Evolutionary conservation across 2,797 vertebrate genomes (phyloP).

Genomic region (Hipposideros larvatus): DNA sequence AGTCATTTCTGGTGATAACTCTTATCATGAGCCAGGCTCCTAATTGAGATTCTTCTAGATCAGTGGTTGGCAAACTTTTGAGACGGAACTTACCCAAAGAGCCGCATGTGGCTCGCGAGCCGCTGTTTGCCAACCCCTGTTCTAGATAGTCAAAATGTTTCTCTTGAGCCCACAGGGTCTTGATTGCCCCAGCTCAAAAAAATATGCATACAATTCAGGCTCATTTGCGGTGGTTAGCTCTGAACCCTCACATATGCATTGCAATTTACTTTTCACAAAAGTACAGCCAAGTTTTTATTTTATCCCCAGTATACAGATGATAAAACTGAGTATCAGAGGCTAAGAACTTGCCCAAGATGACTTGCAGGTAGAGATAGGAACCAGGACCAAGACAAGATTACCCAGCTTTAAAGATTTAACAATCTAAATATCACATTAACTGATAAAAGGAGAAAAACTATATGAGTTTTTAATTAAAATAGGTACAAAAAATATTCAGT

Average conservation of each 20-base stretch:
- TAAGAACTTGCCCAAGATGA: neutral
- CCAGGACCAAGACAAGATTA: neutral
- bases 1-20: too few relatives aligned
- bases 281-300: neutral
- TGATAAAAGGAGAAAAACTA: neutral
- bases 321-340: neutral
- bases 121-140: too few relatives aligned
- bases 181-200: too few relatives aligned
- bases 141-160: too few relatives aligned
- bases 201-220: too few relatives aligned
- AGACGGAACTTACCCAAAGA: too few relatives aligned
- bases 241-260: neutral
- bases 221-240: too few relatives aligned
- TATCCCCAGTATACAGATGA: neutral
- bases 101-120: too few relatives aligned
- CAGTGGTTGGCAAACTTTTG: too few relatives aligned
- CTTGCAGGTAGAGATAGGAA: neutral
- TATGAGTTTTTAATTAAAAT: neutral
- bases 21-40: too few relatives aligned
- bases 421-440: neutral
- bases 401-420: neutral
- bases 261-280: neutral
- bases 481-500: neutral
- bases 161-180: too few relatives aligned
- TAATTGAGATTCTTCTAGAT: too few relatives aligned